These are phyloP conservation scores for Stigmatopora nigra DNA, from an alignment of 2,113 vertebrate genomes.

Conservation along the genomic window DNA sequence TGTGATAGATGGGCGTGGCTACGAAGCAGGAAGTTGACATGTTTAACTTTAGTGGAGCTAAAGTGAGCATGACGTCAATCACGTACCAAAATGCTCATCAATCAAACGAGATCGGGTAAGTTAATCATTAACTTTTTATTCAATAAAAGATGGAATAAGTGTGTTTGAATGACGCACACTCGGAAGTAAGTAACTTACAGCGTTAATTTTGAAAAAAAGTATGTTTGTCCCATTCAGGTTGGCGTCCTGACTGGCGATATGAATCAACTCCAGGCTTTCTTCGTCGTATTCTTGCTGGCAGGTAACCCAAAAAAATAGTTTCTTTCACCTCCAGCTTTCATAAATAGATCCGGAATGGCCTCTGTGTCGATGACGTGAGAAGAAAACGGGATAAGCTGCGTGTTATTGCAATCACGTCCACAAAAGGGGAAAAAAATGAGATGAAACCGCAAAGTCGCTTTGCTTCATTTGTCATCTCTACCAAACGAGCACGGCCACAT, in stretches of 20 bases:
- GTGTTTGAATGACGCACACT: neutral
- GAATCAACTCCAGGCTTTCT: constrained; percentile 42
- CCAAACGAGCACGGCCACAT: constrained; percentile 49
- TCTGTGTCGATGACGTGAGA: neutral
- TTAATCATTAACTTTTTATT: neutral
- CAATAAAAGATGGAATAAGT: neutral
- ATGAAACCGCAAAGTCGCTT: neutral
- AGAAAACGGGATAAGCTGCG: neutral
- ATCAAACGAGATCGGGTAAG: constrained; percentile 38
- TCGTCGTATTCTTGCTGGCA: constrained; percentile 47
- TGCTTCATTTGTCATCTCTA: constrained; percentile 10
- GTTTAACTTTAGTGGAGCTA: neutral
- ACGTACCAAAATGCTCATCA: constrained; percentile 33
- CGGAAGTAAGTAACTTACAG: neutral
- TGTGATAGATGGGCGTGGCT: constrained; percentile 24
- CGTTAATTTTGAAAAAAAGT: neutral
- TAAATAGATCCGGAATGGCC: neutral
- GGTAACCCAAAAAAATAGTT: constrained; percentile 44
- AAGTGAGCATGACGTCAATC: neutral
- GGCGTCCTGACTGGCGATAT: constrained; percentile 59
- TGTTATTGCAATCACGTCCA: constrained; percentile 36
- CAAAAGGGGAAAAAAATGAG: neutral
- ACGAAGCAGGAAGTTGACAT: constrained; percentile 41
- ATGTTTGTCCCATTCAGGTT: too few species aligned
- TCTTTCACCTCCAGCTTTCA: neutral